These are phyloP conservation scores for Hypsibius dujardini DNA, from an alignment of 1,140 invertebrate species.

Conservation along the genomic window DNA sequence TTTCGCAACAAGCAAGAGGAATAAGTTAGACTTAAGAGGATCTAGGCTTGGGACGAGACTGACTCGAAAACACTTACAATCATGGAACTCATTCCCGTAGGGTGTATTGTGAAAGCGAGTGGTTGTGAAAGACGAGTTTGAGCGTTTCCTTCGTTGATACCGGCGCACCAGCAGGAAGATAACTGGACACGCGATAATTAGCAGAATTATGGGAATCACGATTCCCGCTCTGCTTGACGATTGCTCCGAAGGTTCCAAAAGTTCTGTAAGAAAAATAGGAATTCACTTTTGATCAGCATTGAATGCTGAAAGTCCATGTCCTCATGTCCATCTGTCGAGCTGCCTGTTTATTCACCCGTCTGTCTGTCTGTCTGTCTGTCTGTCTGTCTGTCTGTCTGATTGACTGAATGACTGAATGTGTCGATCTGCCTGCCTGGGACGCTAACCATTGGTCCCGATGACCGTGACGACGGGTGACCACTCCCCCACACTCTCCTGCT, in stretches of 20 bases:
- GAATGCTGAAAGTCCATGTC: too few species aligned
- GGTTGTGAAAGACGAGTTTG: not conserved
- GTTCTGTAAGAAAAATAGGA: not conserved
- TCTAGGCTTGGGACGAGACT: not conserved
- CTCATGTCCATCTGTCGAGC: too few species aligned
- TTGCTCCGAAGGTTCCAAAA: not conserved
- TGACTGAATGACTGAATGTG: too few species aligned
- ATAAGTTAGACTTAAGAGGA: not conserved
- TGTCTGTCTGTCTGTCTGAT: too few species aligned
- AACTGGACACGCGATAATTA: not conserved
- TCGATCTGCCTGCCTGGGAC: too few species aligned
- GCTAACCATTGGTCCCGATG: too few species aligned
- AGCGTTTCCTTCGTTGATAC: constrained; percentile 5
- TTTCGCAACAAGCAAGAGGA: not conserved
- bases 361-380: too few species aligned
- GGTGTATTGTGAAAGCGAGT: constrained; percentile 1
- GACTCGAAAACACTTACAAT: not conserved
- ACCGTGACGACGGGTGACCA: too few species aligned
- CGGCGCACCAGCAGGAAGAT: not conserved
- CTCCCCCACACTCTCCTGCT: not conserved
- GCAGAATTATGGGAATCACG: not conserved
- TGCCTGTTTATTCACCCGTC: too few species aligned
- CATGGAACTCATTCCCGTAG: not conserved
- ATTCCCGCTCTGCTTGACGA: not conserved
- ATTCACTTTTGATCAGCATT: too few species aligned